These are phyloP conservation scores for Autographa pulchrina DNA, from an alignment of 2,888 invertebrate species.

Conservation along the genomic window DNA sequence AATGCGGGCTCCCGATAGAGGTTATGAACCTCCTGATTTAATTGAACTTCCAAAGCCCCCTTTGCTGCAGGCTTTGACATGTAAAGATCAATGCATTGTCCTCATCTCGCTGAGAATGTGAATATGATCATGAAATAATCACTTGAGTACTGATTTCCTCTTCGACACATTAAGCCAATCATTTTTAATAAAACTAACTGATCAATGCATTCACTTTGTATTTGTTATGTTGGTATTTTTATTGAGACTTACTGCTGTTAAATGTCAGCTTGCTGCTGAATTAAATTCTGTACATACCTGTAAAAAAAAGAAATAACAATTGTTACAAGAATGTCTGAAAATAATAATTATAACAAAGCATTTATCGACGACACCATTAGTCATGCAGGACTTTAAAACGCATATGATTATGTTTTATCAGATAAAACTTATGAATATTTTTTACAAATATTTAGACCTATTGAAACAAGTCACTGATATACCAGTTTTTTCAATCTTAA, in stretches of 20 bases:
- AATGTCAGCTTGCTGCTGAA: slow-evolving; percentile 21
- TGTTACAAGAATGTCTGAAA: not conserved
- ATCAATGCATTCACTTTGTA: slow-evolving; percentile 30
- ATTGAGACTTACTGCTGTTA: slow-evolving; percentile 31
- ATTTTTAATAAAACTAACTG: slow-evolving; percentile 25
- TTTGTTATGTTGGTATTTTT: not conserved
- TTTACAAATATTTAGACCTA: too few species aligned
- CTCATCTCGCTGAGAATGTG: slow-evolving; percentile 62
- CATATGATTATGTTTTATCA: too few species aligned
- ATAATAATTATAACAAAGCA: not conserved
- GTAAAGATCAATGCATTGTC: slow-evolving; percentile 70
- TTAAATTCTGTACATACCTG: slow-evolving; percentile 53
- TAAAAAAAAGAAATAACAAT: slow-evolving; percentile 33
- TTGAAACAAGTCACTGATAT: too few species aligned
- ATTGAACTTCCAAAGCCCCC: slow-evolving; percentile 82
- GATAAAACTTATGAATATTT: too few species aligned
- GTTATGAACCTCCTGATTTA: slow-evolving; percentile 85
- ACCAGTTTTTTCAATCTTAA: too few species aligned
- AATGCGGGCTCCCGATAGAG: slow-evolving; percentile 81
- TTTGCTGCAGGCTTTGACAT: slow-evolving; percentile 44
- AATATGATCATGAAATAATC: slow-evolving; percentile 53
- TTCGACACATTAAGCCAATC: slow-evolving; percentile 41
- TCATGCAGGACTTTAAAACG: not conserved
- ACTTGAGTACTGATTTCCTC: slow-evolving; percentile 47
- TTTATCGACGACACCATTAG: not conserved